phyloP scores from a whole-genome alignment of 1,140 invertebrate species.

The Listronotus oregonensis region DNA sequence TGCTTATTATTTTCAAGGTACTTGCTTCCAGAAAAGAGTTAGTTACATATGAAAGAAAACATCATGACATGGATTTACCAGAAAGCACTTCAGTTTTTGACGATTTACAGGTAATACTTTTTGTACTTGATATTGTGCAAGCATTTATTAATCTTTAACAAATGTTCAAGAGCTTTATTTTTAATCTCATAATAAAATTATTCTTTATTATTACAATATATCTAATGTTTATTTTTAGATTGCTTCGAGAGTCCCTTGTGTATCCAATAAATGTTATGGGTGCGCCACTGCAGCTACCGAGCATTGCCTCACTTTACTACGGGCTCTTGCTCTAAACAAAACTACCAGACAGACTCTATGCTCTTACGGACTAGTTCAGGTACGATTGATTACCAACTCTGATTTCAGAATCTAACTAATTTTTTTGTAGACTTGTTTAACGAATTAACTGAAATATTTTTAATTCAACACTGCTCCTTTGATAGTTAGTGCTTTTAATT shows the following conservation, averaged over 20 bases:
- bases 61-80: conserved; percentile 61
- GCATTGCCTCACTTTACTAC: conserved; percentile 89
- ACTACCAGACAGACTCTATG: conserved; percentile 80
- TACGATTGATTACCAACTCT: conserved; percentile 52
- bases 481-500: too few species aligned
- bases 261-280: conserved; percentile 70
- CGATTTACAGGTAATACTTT: conserved; percentile 25
- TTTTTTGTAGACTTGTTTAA: too few species aligned
- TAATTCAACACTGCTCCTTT: too few species aligned
- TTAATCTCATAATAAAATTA: too few species aligned
- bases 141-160: too few species aligned
- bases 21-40: conserved; percentile 74
- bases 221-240: conserved; percentile 21
- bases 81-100: conserved; percentile 42
- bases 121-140: too few species aligned
- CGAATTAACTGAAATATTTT: too few species aligned
- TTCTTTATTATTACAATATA: too few species aligned
- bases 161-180: too few species aligned
- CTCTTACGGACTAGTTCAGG: conserved; percentile 85
- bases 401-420: not conserved
- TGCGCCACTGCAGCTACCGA: conserved; percentile 87
- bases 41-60: conserved; percentile 89
- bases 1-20: too few species aligned
- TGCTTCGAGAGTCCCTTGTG: conserved; percentile 20
- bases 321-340: conserved; percentile 86